These are phyloP conservation scores for Limanda limanda DNA, from an alignment of 2,113 vertebrate species.

Conservation along the genomic window DNA sequence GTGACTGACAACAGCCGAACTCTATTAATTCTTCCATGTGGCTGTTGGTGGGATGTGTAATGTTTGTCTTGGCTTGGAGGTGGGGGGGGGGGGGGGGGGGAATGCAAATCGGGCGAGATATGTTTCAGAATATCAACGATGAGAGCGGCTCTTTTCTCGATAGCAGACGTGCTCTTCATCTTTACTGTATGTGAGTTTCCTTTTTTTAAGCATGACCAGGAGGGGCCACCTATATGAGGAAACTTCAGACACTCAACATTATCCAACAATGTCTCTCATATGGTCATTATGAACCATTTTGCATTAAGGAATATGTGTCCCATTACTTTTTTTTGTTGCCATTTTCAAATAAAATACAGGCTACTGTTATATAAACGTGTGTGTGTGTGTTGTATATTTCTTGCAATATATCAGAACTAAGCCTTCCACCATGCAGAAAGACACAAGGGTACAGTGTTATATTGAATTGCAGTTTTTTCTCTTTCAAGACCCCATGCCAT, in stretches of 20 bases:
- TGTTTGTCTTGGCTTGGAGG: slow-evolving; percentile 76
- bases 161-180: slow-evolving; percentile 51
- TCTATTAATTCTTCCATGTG: slow-evolving; percentile 76
- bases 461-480: neutral
- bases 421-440: neutral
- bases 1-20: slow-evolving; percentile 70
- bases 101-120: slow-evolving; percentile 72
- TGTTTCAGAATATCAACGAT: slow-evolving; percentile 68
- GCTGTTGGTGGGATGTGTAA: slow-evolving; percentile 62
- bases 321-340: too few relatives aligned
- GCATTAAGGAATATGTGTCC: neutral
- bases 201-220: too few relatives aligned
- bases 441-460: neutral
- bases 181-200: slow-evolving; percentile 23
- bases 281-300: neutral
- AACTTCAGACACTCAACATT: neutral
- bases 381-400: neutral
- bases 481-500: neutral
- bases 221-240: neutral
- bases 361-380: too few relatives aligned
- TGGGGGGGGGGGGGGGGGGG: neutral
- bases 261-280: too few relatives aligned
- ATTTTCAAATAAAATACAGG: too few relatives aligned
- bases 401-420: neutral
- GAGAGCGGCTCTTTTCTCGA: slow-evolving; percentile 43